phyloP scores from a whole-genome alignment of 2,113 vertebrate genomes.

The Cyprinus carpio region DNA sequence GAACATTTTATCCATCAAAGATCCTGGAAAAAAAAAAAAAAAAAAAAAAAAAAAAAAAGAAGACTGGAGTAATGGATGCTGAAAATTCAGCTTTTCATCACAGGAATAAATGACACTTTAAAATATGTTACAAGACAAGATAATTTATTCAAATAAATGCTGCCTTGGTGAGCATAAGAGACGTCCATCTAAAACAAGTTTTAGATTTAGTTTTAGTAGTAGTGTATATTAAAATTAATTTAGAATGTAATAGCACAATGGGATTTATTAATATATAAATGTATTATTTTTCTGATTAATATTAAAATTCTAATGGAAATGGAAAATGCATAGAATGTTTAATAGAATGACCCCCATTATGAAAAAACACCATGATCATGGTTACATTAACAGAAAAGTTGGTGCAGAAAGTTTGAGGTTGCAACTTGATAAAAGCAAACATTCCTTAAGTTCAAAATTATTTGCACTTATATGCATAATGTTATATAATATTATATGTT shows the following conservation, averaged over 20 bases:
- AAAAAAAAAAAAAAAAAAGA: too few species aligned
- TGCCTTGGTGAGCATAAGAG: not conserved
- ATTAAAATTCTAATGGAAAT: not conserved
- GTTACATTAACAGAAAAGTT: not conserved
- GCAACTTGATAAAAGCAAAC: not conserved
- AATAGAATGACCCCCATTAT: not conserved
- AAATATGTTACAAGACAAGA: too few species aligned
- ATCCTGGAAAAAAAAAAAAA: too few species aligned
- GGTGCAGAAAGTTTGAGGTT: not conserved
- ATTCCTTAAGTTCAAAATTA: not conserved
- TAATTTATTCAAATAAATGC: not conserved
- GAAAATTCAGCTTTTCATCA: not conserved
- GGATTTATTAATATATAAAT: not conserved
- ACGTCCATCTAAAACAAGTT: too few species aligned
- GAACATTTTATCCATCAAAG: not conserved
- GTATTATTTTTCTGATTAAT: not conserved
- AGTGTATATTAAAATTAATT: not conserved
- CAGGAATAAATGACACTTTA: not conserved
- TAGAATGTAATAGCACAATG: not conserved
- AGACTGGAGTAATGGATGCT: too few species aligned
- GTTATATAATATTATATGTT: too few species aligned
- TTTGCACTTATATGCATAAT: not conserved
- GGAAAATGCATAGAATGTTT: not conserved
- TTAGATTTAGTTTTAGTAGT: too few species aligned
- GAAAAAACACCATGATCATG: not conserved